Base-by-base conservation (phyloP, 2,113 vertebrate genomes). In the Poeciliopsis turrubarensis region DNA sequence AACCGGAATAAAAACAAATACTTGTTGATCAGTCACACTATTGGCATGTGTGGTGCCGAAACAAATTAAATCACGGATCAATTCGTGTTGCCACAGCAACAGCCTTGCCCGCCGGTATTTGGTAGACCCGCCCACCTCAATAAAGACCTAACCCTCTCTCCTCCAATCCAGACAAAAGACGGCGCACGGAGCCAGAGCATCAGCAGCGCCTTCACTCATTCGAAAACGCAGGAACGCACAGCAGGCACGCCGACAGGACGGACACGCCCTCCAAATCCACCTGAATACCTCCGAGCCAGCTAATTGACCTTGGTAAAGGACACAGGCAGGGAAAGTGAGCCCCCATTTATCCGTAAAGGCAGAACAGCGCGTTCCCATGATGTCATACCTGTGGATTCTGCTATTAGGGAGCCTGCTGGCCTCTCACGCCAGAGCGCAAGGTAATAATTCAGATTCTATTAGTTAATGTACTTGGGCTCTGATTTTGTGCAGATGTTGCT, bases 321-420 rank as follows among this genome's bases (percentile, higher is more conserved):
- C 70, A 69, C 26, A 62, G 30, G 54, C 61, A 69, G 30, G 31
- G 14, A 75, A 27, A 67, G 30, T 17, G 68, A 80, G 51, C 65
- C 69, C 84, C 44, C 75, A 14, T 76, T 79, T 73, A 82, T 65
- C 17, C 30, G 30, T 17, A 41, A 64, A 85, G 72, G 76, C 86
- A 86, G 91, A 74, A 87, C 86, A 88, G 83, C 71, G 89, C 82
- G 88, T 93, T 90, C 85, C 85, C 78, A 90, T 92, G 89, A 93
- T 92, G 91, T 93, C 92, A 92, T 93, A 93, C 92, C 91, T 93
- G 91, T 93, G 91, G 92, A 90, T 93, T 84, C 91, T 93, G 85
- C 88, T 93, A 27, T 83, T 92, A 77, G 91, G 91, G 44, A 91
- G 88, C 88, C 90, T 93, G 72, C 81, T 93, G 85, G 86, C 86